phyloP scores from a whole-genome alignment of 2,888 invertebrate genomes.

The Miltochrista miniata region DNA sequence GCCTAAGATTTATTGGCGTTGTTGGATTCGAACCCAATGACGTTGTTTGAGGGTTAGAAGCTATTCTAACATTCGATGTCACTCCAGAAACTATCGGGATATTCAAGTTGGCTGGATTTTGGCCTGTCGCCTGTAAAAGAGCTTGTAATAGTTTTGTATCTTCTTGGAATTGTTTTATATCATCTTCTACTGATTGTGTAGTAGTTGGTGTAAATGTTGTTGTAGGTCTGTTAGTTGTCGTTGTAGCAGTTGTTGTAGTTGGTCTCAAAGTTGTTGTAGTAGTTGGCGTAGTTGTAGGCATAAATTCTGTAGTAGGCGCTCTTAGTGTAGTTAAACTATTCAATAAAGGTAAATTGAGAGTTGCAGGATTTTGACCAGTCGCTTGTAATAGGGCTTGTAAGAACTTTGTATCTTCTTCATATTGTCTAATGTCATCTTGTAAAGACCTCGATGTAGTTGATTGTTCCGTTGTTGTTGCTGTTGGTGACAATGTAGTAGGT shows the following conservation, averaged over 20 bases:
- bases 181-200: slow-evolving; percentile 57
- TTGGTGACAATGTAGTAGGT: slow-evolving; percentile 39
- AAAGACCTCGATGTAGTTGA: slow-evolving; percentile 68
- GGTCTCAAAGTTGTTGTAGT: slow-evolving; percentile 39
- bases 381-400: slow-evolving; percentile 72
- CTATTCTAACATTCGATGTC: slow-evolving; percentile 73
- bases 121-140: slow-evolving; percentile 67
- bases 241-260: slow-evolving; percentile 39
- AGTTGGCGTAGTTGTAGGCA: slow-evolving; percentile 42
- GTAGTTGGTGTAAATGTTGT: slow-evolving; percentile 41
- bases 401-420: slow-evolving; percentile 75
- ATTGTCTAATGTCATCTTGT: slow-evolving; percentile 74
- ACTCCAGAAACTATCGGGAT: slow-evolving; percentile 67
- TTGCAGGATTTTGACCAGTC: slow-evolving; percentile 70
- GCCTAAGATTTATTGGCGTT: slow-evolving; percentile 63
- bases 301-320: slow-evolving; percentile 33
- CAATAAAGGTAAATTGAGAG: slow-evolving; percentile 65
- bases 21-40: slow-evolving; percentile 67
- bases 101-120: slow-evolving; percentile 53
- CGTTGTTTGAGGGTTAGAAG: slow-evolving; percentile 68
- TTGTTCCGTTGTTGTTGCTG: slow-evolving; percentile 40
- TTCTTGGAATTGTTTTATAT: slow-evolving; percentile 69
- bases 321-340: slow-evolving; percentile 50
- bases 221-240: slow-evolving; percentile 35
- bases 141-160: slow-evolving; percentile 74